Evolutionary conservation across 1,140 invertebrate species (phyloP), one percentile per base, ranked within the genome.

Genomic region (Leucophenga varia): DNA sequence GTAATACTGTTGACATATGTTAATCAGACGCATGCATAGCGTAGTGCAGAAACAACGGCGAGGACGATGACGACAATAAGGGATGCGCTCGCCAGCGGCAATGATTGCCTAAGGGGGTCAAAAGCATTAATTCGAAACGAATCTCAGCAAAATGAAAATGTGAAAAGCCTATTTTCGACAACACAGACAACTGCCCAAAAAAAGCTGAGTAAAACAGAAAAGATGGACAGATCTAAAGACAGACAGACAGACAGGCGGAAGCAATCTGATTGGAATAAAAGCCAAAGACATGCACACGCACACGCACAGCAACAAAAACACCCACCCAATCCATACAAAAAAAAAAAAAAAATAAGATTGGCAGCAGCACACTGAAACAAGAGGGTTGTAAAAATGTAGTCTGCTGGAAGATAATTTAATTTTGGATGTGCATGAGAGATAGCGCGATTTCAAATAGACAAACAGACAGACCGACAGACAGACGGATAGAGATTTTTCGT

Each of bases 1-100:
- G 63, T 67, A 64, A 71, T 68, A 68, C 68, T 72, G 68, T 72
- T 72, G 68, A 72, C 69, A 72, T 72, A 72, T 72, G 69, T 72
- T 72, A 72, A 72, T 72, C 64, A 72, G 68, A 64, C 68, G 61
- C 51, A 72, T 64, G 69, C 64, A 63, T 63, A 32, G 14, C 14
- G 31, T 18, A 38, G 17, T 28, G 37, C 14, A 30, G 34, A 30
- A 36, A 34, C 31, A n/a, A n/a, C 16, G 41, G 28, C 9, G 25
- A 17, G 22, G 43, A 9, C 14, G 28, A 4, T 2, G 25, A 14
- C 16, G 47, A 47, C 22, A 47, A 40, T 37, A 51, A 3, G 36
- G 14, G 5, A 21, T 35, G 43, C 37, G 20, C 37, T 6, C 18
- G 42, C 13, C n/a, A 25, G 17, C 19, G 30, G 22, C 30, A 55